Conservation (phyloP, 1,140 invertebrate species). For the Bombus sibiricus region DNA sequence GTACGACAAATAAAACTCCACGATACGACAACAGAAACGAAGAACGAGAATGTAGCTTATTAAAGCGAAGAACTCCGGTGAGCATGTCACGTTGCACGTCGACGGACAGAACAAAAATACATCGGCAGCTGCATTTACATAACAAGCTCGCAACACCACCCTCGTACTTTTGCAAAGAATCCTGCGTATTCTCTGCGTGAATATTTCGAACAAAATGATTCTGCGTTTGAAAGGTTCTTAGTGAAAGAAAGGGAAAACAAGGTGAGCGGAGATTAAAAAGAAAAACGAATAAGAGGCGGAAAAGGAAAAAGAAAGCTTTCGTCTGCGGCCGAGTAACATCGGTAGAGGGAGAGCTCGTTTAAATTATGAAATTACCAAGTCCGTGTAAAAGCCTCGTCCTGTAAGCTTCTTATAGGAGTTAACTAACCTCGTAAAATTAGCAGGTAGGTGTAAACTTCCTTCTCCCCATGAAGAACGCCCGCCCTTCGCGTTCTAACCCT, state of each 20-base stretch:
- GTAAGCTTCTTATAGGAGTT: slow-evolving; percentile 71
- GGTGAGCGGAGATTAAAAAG: background rate
- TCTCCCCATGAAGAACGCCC: slow-evolving; percentile 17
- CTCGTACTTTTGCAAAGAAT: no score
- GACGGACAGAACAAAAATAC: slow-evolving; percentile 40
- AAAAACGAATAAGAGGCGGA: no score
- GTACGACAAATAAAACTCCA: no score
- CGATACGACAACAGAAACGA: background rate
- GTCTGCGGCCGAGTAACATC: background rate
- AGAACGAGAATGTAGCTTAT: background rate
- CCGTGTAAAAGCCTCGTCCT: slow-evolving; percentile 52
- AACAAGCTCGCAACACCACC: background rate
- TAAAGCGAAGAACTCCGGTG: background rate
- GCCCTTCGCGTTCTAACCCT: background rate
- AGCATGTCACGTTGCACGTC: background rate
- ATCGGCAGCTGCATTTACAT: background rate
- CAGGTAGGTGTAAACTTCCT: slow-evolving; percentile 67
- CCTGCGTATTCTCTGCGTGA: background rate
- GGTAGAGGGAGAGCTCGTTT: slow-evolving; percentile 53
- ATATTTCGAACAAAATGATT: background rate
- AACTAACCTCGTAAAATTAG: slow-evolving; percentile 74
- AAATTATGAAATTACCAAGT: slow-evolving; percentile 70
- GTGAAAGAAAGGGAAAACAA: background rate
- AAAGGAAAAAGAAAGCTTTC: background rate
- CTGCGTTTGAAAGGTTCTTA: slow-evolving; percentile 5